A percentile compares a stretch with the other conserved stretches of the same genome.
phyloP scores from a whole-genome alignment of 2,797 vertebrate species.

The Pseudomugil tenellus region DNA sequence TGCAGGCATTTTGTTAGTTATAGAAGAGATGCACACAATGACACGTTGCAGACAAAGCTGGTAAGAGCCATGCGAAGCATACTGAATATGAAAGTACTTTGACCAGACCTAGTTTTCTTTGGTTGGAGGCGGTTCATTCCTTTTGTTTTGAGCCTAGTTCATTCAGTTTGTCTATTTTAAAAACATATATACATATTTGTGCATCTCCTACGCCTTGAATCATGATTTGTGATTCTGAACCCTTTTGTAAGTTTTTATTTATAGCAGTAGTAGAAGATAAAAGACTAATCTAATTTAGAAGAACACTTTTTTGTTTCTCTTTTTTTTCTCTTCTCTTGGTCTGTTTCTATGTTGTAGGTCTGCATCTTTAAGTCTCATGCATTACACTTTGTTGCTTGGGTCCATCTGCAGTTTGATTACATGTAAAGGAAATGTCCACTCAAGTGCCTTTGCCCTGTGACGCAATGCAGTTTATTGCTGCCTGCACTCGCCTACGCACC shows the following conservation, averaged over 20 bases:
- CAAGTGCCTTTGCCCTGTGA: neutral
- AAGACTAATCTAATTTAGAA: neutral
- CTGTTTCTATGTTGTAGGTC: neutral
- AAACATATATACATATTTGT: neutral
- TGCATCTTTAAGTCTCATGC: neutral
- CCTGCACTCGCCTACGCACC: neutral
- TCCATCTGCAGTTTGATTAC: neutral
- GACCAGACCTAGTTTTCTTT: constrained; percentile 31
- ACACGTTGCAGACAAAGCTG: neutral
- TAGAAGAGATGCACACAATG: constrained; percentile 2
- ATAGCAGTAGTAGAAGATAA: constrained; percentile 2
- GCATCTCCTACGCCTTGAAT: neutral
- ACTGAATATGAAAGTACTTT: constrained; percentile 31
- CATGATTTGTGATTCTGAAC: neutral
- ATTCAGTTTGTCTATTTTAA: neutral
- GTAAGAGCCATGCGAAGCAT: neutral
- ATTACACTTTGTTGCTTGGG: neutral
- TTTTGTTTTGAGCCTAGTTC: constrained; percentile 10
- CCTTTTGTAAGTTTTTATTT: neutral
- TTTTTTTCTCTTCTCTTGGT: neutral
- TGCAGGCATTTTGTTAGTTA: neutral
- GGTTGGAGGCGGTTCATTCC: constrained; percentile 11
- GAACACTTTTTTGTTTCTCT: neutral
- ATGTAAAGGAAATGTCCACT: constrained; percentile 28
- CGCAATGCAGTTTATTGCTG: constrained; percentile 10